Percentiles rank a stretch among this genome's conserved stretches.
phyloP scores from a whole-genome alignment of 2,113 vertebrate species.

The Oncorhynchus nerka region DNA sequence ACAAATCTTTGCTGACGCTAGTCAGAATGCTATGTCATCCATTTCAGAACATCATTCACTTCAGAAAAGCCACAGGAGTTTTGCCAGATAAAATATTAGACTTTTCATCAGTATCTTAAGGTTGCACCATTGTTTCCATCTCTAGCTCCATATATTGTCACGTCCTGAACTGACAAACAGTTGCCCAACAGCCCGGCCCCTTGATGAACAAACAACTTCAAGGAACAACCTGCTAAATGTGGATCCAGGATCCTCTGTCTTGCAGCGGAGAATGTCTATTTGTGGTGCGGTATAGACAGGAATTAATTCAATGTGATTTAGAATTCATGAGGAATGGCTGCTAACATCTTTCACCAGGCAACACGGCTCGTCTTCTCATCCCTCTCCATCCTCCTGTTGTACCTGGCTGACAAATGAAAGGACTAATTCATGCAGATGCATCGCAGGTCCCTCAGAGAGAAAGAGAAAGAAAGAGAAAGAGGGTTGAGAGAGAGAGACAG shows the following conservation, averaged over 20 bases:
- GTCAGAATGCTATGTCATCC: too few species aligned
- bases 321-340: conserved; percentile 44
- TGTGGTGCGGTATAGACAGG: conserved; percentile 26
- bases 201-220: not conserved
- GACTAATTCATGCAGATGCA: conserved; percentile 23
- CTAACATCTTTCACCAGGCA: conserved; percentile 42
- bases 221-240: not conserved
- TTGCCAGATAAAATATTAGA: too few species aligned
- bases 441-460: too few species aligned
- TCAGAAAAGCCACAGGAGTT: too few species aligned
- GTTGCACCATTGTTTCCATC: not conserved
- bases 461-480: too few species aligned
- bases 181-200: not conserved
- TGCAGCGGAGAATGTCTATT: conserved; percentile 28
- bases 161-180: not conserved
- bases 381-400: conserved; percentile 6
- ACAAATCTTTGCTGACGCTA: too few species aligned
- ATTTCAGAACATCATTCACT: too few species aligned
- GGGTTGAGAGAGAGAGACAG: too few species aligned
- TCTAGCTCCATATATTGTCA: not conserved
- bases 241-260: not conserved
- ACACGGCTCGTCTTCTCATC: not conserved
- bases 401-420: conserved; percentile 18
- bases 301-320: conserved; percentile 48
- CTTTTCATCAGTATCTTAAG: too few species aligned